These are phyloP conservation scores for Clostera curtula DNA, from an alignment of 2,888 invertebrate genomes.

Conservation along the genomic window DNA sequence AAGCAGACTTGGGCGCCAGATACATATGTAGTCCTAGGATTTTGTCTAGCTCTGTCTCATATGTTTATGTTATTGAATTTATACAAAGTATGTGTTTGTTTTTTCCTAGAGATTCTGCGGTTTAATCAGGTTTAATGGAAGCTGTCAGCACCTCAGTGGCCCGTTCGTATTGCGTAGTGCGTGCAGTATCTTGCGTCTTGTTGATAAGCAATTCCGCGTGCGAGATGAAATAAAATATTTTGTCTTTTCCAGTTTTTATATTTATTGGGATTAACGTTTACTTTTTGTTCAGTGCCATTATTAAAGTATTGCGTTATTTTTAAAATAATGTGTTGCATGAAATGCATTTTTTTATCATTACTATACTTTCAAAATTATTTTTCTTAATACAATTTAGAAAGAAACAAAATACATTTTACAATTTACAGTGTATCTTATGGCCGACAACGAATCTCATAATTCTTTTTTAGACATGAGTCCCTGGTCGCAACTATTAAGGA, in stretches of 20 bases:
- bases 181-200: constrained; percentile 53
- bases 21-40: no score
- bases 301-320: constrained; percentile 69
- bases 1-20: no score
- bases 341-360: constrained; percentile 58
- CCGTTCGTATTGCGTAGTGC: constrained; percentile 15
- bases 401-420: constrained; percentile 29
- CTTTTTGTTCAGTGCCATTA: constrained; percentile 69
- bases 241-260: constrained; percentile 39
- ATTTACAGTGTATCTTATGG: constrained; percentile 24
- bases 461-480: constrained; percentile 36
- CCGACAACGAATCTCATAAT: constrained; percentile 64
- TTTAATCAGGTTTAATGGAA: neutral
- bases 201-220: constrained; percentile 40
- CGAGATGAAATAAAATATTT: constrained; percentile 32
- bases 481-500: constrained; percentile 36
- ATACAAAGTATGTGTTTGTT: no score
- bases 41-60: no score
- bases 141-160: constrained; percentile 5
- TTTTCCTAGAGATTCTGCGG: no score
- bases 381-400: constrained; percentile 37
- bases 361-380: constrained; percentile 28
- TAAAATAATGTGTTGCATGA: constrained; percentile 67
- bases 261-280: constrained; percentile 42
- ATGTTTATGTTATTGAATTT: no score